Percentiles rank a stretch among this genome's conserved stretches.
These are phyloP conservation scores for Mellilla xanthometata DNA, from an alignment of 2,888 invertebrate species.

Conservation along the genomic window DNA sequence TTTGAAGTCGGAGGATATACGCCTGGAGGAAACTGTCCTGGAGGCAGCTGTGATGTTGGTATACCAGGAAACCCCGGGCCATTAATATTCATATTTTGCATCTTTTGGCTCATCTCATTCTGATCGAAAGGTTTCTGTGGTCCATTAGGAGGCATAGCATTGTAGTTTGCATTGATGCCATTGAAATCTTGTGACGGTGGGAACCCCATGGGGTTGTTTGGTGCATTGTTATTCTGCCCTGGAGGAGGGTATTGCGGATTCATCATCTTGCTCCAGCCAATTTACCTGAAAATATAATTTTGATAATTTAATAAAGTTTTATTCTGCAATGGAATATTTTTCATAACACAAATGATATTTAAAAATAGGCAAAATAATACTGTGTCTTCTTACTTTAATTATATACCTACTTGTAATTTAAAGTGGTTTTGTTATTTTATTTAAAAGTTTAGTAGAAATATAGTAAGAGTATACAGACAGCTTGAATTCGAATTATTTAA, in stretches of 20 bases:
- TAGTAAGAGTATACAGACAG: too few species aligned
- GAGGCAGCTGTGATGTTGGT: slow-evolving; percentile 60
- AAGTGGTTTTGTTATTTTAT: too few species aligned
- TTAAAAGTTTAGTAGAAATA: too few species aligned
- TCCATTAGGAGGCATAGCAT: slow-evolving; percentile 57
- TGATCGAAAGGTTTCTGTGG: slow-evolving; percentile 51
- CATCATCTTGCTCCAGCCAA: slow-evolving; percentile 67
- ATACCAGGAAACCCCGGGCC: slow-evolving; percentile 57
- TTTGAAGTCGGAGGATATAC: slow-evolving; percentile 54
- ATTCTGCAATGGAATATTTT: too few species aligned
- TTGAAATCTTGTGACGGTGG: slow-evolving; percentile 69
- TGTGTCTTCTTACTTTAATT: too few species aligned
- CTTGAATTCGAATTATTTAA: too few species aligned
- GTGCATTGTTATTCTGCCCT: slow-evolving; percentile 74
- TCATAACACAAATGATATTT: too few species aligned
- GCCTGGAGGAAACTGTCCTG: slow-evolving; percentile 53
- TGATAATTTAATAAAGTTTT: too few species aligned
- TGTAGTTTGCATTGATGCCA: slow-evolving; percentile 68
- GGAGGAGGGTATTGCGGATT: slow-evolving; percentile 75
- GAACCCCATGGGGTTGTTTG: slow-evolving; percentile 59
- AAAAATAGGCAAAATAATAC: too few species aligned
- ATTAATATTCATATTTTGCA: slow-evolving; percentile 72
- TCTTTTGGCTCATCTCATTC: slow-evolving; percentile 68
- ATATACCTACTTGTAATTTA: too few species aligned
- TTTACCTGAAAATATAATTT: slow-evolving; percentile 41